Evolutionary conservation across 2,888 invertebrate species (phyloP).

Genomic region (Conistra vaccinii): DNA sequence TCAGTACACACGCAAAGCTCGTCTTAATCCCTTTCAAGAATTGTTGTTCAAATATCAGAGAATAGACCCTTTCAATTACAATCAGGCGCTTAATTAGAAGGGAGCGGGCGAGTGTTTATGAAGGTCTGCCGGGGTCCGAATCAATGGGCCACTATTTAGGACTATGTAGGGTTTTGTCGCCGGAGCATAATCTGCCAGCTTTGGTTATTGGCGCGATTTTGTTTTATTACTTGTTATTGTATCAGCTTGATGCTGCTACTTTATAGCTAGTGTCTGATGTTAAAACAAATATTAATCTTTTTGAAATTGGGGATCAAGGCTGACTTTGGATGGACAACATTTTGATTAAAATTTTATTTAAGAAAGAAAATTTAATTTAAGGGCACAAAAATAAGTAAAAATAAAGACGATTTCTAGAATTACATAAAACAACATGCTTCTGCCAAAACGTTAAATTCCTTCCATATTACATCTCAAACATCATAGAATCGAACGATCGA

Average conservation of each 20-base stretch:
- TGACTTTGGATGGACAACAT: not conserved
- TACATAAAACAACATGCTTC: not conserved
- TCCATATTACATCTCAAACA: not conserved
- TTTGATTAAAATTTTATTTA: not conserved
- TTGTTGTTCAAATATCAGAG: constrained; percentile 80
- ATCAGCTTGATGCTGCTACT: constrained; percentile 9
- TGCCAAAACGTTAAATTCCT: not conserved
- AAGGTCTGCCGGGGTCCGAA: constrained; percentile 71
- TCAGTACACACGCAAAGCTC: constrained; percentile 58
- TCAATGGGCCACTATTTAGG: constrained; percentile 75
- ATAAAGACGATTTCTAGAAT: too few species aligned
- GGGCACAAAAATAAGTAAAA: not conserved
- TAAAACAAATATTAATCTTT: not conserved
- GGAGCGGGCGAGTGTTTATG: constrained; percentile 74
- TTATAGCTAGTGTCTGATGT: constrained; percentile 1
- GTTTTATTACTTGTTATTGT: constrained; percentile 39
- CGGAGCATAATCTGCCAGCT: constrained; percentile 65
- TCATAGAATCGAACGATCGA: not conserved
- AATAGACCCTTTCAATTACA: constrained; percentile 81
- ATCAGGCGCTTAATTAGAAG: constrained; percentile 80
- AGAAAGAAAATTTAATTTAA: not conserved
- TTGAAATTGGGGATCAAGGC: too few species aligned
- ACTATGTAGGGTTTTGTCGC: constrained; percentile 67
- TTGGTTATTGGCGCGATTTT: constrained; percentile 54
- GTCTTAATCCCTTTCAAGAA: constrained; percentile 71